These are phyloP conservation scores for Scaptodrosophila latifasciaeformis DNA, from an alignment of 2,888 invertebrate species.

Conservation along the genomic window DNA sequence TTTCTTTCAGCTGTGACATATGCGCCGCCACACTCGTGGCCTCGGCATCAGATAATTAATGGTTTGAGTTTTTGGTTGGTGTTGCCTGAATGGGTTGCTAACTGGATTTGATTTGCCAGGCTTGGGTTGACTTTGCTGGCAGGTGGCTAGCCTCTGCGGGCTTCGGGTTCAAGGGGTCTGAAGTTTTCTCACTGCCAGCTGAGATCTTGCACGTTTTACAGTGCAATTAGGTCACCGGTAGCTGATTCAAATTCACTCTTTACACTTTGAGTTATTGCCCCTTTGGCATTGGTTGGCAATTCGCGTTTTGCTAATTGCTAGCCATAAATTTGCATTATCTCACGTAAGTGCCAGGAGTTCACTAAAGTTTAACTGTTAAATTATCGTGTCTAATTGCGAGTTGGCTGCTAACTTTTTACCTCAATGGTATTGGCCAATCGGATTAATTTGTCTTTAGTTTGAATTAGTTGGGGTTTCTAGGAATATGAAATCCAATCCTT, in stretches of 20 bases:
- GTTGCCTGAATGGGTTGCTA: slow-evolving; percentile 33
- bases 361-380: slow-evolving; percentile 43
- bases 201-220: slow-evolving; percentile 54
- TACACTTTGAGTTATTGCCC: slow-evolving; percentile 50
- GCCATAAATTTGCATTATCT: slow-evolving; percentile 66
- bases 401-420: background rate
- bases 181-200: slow-evolving; percentile 18
- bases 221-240: slow-evolving; percentile 45
- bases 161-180: too few relatives aligned
- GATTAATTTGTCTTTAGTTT: too few relatives aligned
- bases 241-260: slow-evolving; percentile 18
- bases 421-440: too few relatives aligned
- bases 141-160: background rate
- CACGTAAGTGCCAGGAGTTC: slow-evolving; percentile 40
- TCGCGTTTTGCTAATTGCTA: slow-evolving; percentile 60
- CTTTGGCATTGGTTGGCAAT: slow-evolving; percentile 52
- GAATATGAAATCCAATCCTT: too few relatives aligned
- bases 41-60: slow-evolving; percentile 58
- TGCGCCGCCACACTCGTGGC: slow-evolving; percentile 22
- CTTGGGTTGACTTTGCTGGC: background rate
- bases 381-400: slow-evolving; percentile 32
- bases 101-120: slow-evolving; percentile 54
- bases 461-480: too few relatives aligned
- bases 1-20: slow-evolving; percentile 29
- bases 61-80: slow-evolving; percentile 28